Conservation (phyloP, 2,113 vertebrate species). For the Podocnemis expansa region DNA sequence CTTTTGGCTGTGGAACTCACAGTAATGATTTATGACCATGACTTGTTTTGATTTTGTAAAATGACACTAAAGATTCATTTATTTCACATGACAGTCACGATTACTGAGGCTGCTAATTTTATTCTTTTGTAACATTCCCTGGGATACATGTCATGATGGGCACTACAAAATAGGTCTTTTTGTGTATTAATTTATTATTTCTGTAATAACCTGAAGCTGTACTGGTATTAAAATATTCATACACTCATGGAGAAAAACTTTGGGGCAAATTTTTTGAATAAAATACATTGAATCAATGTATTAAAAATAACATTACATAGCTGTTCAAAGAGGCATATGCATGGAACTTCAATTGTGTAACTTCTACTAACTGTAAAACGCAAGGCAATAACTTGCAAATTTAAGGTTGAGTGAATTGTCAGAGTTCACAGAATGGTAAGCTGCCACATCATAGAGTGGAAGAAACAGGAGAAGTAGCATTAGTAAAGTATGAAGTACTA, state of each 20-base stretch:
- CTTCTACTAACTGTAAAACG: background rate
- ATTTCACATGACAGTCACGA: slow-evolving; percentile 45
- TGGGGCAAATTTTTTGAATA: background rate
- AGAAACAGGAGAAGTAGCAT: background rate
- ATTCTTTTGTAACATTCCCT: slow-evolving; percentile 35
- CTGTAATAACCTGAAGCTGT: slow-evolving; percentile 4
- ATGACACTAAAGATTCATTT: slow-evolving; percentile 37
- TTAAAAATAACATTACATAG: background rate
- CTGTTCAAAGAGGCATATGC: background rate
- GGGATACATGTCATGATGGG: background rate
- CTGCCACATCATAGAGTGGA: background rate
- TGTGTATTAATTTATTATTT: slow-evolving; percentile 42
- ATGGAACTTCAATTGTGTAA: background rate
- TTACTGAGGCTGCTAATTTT: slow-evolving; percentile 43
- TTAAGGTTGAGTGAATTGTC: background rate
- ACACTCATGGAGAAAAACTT: slow-evolving; percentile 18
- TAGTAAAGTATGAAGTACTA: background rate
- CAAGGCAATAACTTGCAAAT: background rate
- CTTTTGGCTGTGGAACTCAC: background rate
- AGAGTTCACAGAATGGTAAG: background rate
- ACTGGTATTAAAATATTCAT: slow-evolving; percentile 5
- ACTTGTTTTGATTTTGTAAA: slow-evolving; percentile 54
- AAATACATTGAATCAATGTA: background rate
- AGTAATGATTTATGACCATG: slow-evolving; percentile 20
- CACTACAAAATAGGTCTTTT: slow-evolving; percentile 5